Evolutionary conservation across 1,140 invertebrate species (phyloP).

Genomic region (Lepidurus arcticus): DNA sequence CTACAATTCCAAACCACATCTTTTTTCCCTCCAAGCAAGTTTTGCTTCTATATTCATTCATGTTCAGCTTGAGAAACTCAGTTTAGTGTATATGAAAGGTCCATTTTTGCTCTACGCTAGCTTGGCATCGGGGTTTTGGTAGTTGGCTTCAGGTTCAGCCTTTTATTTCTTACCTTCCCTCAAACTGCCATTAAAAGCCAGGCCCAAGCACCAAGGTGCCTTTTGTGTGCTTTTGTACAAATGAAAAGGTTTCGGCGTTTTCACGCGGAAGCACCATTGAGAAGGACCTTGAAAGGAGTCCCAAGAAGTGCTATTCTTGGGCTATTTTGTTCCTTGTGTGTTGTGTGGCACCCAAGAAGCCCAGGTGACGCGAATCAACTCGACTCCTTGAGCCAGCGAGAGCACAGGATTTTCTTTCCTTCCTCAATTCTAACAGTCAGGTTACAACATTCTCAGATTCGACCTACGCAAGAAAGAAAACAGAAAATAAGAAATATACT

Average conservation of each 20-base stretch:
- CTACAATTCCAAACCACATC: not conserved
- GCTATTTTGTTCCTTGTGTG: conserved; percentile 7
- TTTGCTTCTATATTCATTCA: not conserved
- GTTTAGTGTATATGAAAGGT: conserved; percentile 6
- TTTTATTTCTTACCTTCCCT: not conserved
- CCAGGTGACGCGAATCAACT: conserved; percentile 20
- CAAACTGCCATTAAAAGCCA: conserved; percentile 18
- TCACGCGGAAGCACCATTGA: conserved; percentile 20
- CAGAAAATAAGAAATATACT: too few relatives aligned
- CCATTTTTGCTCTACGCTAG: not conserved
- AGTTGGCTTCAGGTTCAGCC: not conserved
- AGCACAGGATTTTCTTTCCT: not conserved
- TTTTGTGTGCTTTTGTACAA: conserved; percentile 20
- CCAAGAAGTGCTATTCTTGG: conserved; percentile 14
- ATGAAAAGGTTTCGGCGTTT: conserved; percentile 21
- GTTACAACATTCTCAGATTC: not conserved
- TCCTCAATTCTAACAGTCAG: not conserved
- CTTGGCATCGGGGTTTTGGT: not conserved
- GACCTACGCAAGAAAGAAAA: not conserved
- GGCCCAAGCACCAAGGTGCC: conserved; percentile 16
- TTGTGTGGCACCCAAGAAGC: conserved; percentile 13
- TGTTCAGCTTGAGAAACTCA: not conserved
- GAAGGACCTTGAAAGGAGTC: conserved; percentile 13
- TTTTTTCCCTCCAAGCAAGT: not conserved
- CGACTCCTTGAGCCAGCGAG: not conserved